phyloP scores from a whole-genome alignment of 1,140 invertebrate genomes.

The Monomorium pharaonis region DNA sequence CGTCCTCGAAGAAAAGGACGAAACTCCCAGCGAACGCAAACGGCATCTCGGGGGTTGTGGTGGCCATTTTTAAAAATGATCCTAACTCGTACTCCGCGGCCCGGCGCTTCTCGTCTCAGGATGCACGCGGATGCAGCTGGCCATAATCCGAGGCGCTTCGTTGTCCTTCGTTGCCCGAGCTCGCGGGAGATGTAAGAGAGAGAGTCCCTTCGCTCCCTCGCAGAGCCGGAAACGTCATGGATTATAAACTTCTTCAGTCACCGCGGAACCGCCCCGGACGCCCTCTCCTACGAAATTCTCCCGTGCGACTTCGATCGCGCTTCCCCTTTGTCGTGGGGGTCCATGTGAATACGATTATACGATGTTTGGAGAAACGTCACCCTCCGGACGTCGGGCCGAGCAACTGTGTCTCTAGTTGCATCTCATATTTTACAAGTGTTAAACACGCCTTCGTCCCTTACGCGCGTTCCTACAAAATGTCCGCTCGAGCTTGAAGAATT shows the following conservation, averaged over 20 bases:
- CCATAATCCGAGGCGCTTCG: slow-evolving; percentile 36
- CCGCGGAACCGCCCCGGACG: slow-evolving; percentile 44
- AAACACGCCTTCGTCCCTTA: slow-evolving; percentile 30
- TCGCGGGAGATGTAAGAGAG: slow-evolving; percentile 22
- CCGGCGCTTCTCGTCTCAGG: neutral
- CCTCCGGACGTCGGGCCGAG: slow-evolving; percentile 42
- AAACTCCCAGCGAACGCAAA: slow-evolving; percentile 64
- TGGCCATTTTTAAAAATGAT: slow-evolving; percentile 48
- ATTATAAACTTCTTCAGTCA: slow-evolving; percentile 78
- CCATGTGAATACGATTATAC: slow-evolving; percentile 76
- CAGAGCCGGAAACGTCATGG: slow-evolving; percentile 79
- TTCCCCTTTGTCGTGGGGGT: slow-evolving; percentile 8
- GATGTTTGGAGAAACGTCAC: slow-evolving; percentile 57
- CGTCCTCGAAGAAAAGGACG: slow-evolving; percentile 62
- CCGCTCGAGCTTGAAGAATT: neutral
- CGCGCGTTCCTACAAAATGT: slow-evolving; percentile 4
- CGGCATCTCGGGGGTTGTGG: slow-evolving; percentile 30
- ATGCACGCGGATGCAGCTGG: slow-evolving; percentile 43
- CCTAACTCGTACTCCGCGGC: neutral
- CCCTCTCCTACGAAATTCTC: slow-evolving; percentile 2
- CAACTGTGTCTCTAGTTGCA: slow-evolving; percentile 45
- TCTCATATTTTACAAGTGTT: slow-evolving; percentile 69
- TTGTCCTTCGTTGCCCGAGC: slow-evolving; percentile 15
- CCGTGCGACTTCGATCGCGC: slow-evolving; percentile 55
- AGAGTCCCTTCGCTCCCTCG: neutral